Base-by-base conservation (phyloP, 53 echinoderm and acorn worm genomes). In the Henricia sp. region DNA sequence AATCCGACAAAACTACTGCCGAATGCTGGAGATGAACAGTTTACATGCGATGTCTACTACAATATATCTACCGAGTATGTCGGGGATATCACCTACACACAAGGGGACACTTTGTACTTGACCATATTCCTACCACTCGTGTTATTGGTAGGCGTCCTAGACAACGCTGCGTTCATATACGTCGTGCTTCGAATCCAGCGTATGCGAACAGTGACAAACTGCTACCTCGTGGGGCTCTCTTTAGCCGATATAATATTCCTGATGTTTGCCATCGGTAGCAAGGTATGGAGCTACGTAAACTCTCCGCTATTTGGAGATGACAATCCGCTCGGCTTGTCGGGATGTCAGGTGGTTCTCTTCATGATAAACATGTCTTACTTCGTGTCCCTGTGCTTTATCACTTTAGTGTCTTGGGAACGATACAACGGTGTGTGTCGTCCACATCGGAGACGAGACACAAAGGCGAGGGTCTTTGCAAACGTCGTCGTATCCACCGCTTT, bases 141-240 rank as follows among this genome's bases (percentile, higher is more conserved):
- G 1, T 72, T 97, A 0, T 38, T 83, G 0, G 28, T 94, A 3
- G 97, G 94, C 5, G 70, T 97, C 1, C 68, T 92, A 16, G 89
- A 90, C 50, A 97, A 97, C 41, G 74, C 85, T 0, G 90, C 92
- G 0, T 97, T 97, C 58, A 78, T 97, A 6, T 97, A 94, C 37
- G 97, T 97, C 11, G 94, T 92, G 9, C 39, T 87, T 21, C 84
- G 83, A 6, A 83, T 94, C n/a, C 90, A 90, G 0, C 74, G 88
- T 2, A 94, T 94, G 94, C 84, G 88, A 36, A 94, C 94, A 2
- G 89, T 94, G 12, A 97, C 94, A 68, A 97, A 97, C 82, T 82
- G 94, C 36, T 97, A 92, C 73, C 92, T 97, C 0, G 76, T 94
- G 1, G 88, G 90, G 29, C 70, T 97, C 4, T 88, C 94, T 10